Conservation (phyloP, 2,113 vertebrate genomes). For the Delphinus delphis region DNA sequence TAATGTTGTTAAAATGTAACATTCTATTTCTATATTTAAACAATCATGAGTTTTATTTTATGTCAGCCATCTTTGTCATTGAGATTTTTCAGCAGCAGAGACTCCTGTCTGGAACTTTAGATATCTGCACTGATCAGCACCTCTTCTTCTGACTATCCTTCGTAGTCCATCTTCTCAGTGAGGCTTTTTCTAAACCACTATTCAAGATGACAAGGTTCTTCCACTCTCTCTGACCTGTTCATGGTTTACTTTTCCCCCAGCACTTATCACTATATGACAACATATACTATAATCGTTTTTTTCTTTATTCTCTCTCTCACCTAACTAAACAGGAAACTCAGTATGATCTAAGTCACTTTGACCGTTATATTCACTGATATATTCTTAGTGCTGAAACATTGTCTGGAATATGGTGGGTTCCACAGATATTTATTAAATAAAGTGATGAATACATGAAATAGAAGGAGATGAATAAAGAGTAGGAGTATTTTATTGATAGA, state of each 20-base stretch:
- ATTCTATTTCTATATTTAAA: background rate
- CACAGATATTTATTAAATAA: background rate
- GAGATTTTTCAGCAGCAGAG: background rate
- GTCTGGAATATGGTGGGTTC: background rate
- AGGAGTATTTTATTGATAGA: background rate
- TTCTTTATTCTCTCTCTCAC: background rate
- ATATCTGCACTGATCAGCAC: rapidly evolving
- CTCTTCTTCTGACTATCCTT: background rate
- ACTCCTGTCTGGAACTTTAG: background rate
- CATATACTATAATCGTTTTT: background rate
- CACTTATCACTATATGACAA: background rate
- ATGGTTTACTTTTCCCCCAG: background rate
- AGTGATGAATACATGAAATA: background rate
- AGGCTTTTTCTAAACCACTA: background rate
- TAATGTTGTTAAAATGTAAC: background rate
- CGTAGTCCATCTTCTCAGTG: background rate
- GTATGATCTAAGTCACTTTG: background rate
- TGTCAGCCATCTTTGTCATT: background rate
- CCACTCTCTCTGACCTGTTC: background rate
- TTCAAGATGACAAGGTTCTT: background rate
- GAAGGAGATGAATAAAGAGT: background rate
- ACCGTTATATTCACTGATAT: background rate
- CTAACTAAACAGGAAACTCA: background rate
- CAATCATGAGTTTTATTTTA: background rate
- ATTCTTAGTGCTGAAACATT: background rate